These are phyloP conservation scores for Lipotes vexillifer DNA, from an alignment of 2,113 vertebrate genomes.

Conservation along the genomic window DNA sequence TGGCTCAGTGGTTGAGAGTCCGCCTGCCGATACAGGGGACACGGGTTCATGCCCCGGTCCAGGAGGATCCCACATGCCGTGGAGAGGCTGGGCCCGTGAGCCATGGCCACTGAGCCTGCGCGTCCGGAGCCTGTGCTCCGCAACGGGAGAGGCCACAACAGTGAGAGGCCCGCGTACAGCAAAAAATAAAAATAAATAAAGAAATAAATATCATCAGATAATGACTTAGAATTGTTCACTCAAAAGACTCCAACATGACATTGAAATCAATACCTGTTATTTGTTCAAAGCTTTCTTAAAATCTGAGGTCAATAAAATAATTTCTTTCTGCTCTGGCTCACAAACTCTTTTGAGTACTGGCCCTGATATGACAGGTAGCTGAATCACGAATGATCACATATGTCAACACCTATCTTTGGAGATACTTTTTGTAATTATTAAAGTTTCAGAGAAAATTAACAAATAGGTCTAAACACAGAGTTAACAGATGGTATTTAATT, in stretches of 20 bases:
- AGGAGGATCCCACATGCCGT: no score
- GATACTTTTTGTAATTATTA: neutral
- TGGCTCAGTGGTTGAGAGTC: no score
- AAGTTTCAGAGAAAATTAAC: conserved; percentile 27
- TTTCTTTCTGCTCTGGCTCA: neutral
- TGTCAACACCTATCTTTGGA: conserved; percentile 2
- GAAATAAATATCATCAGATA: neutral
- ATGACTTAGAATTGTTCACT: neutral
- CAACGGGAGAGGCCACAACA: no score
- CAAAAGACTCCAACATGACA: neutral
- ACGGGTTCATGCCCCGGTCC: no score
- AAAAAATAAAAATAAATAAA: no score
- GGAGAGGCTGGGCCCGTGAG: no score
- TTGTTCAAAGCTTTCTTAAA: conserved; percentile 61
- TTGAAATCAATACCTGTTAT: neutral
- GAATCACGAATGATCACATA: neutral
- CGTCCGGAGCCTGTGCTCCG: no score
- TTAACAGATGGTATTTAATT: conserved; percentile 73
- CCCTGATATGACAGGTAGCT: no score
- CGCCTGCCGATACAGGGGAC: no score
- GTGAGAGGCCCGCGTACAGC: no score
- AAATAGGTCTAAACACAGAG: conserved; percentile 56
- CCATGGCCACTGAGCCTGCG: no score
- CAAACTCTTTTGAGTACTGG: neutral
- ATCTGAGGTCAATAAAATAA: conserved; percentile 54